Conservation (phyloP, 1,140 invertebrate species). For the Macrocentrus cingulum region DNA sequence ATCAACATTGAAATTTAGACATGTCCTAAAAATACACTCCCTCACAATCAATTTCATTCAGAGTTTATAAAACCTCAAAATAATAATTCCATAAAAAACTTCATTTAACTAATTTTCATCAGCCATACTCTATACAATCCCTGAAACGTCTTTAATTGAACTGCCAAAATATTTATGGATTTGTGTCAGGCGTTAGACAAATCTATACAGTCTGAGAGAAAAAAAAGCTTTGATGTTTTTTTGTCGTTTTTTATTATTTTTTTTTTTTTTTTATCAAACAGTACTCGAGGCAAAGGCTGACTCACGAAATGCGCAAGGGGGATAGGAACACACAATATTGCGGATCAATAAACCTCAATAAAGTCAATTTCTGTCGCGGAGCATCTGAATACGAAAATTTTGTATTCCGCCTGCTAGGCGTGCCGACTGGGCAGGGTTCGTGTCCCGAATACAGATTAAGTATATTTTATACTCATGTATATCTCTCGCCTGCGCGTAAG, state of each 20-base stretch:
- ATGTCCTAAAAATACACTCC: too few species aligned
- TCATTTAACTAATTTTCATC: background rate
- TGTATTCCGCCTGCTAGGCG: slow-evolving; percentile 51
- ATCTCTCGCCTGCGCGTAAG: slow-evolving; percentile 26
- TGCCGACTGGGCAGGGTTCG: slow-evolving; percentile 47
- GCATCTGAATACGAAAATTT: slow-evolving; percentile 60
- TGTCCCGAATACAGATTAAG: slow-evolving; percentile 56
- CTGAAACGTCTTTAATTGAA: too few species aligned
- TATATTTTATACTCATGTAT: slow-evolving; percentile 45
- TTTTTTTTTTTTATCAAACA: slow-evolving; percentile 2
- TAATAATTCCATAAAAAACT: too few species aligned
- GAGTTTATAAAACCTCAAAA: too few species aligned
- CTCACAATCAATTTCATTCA: too few species aligned
- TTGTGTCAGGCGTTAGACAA: background rate
- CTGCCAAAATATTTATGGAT: background rate
- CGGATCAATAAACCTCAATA: slow-evolving; percentile 60
- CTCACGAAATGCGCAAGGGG: slow-evolving; percentile 12
- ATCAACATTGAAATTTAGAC: too few species aligned
- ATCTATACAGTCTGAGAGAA: background rate
- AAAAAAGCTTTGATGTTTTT: slow-evolving; percentile 16
- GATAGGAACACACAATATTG: slow-evolving; percentile 52
- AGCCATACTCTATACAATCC: background rate
- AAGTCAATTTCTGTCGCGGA: slow-evolving; percentile 59
- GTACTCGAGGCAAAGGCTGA: slow-evolving; percentile 10
- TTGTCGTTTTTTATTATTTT: slow-evolving; percentile 3